Base-by-base conservation (phyloP, 2,113 vertebrate species). In the Aramus guarauna region DNA sequence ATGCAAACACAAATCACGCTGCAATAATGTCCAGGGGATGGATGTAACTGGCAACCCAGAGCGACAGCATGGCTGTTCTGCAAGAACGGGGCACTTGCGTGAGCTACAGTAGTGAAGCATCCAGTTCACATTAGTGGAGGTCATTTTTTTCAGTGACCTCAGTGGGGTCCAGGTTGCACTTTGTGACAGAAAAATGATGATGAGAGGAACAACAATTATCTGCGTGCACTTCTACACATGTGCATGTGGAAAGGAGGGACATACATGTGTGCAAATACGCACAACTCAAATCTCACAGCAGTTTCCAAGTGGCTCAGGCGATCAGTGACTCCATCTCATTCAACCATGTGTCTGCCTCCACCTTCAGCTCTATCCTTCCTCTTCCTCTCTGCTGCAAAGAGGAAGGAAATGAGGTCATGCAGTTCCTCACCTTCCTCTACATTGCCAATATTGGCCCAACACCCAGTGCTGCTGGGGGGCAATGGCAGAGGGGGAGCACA, bases 401-500 rank as follows among this genome's bases (percentile, higher is more conserved):
- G 10, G 29, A 80, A 86, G 36, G 22, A 84, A 80, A 77, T 0
- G 0, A 73, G 13, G 11, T 22, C 13, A 22, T n/a, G 32, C 34
- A 9, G 14, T 41, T 90, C 30, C 14, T 87, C 22, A 32, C 17
- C 14, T 32, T 63, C 76, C 50, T 43, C 39, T 30, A 12, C 5
- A 6, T 9, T n/a, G 34, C 5, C 16, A 11, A 13, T 34, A 24
- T 4, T 4, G 17, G 15, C 19, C 20, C 76, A 89, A n/a, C 17
- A 72, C 5, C 12, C 39, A 17, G 45, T 6, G 36, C 26, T 86
- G 48, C 48, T 32, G 10, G 1, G 34, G 37, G 3, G 1, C 23
- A 48, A 78, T n/a, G 52, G 23, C 47, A 72, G 50, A 48, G 16
- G 36, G 36, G 30, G 6, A 67, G 18, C 48, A 50, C 11, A 16